Evolutionary conservation across 35 echinoderm and acorn worm species (phyloP).

Genomic region (Heliocidaris erythrogramma): DNA sequence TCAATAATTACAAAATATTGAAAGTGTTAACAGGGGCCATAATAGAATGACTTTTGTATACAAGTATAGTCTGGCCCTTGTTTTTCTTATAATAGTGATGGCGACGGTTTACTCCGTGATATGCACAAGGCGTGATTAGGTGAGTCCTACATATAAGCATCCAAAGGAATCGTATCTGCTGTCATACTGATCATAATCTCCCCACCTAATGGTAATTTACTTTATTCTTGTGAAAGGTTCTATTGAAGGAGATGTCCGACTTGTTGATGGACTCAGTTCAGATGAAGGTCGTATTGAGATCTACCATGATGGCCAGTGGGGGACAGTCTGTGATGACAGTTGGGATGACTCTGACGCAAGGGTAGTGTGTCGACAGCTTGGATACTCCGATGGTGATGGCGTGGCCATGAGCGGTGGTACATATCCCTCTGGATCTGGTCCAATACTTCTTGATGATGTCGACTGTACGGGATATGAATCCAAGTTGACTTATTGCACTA

Average conservation of each 20-base stretch:
- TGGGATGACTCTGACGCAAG: neutral
- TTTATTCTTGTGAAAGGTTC: neutral
- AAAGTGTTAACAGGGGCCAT: no score
- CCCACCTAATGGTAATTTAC: no score
- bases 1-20: no score
- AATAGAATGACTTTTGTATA: no score
- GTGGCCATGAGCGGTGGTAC: neutral
- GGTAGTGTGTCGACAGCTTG: conserved; percentile 1
- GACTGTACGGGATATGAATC: neutral
- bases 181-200: no score
- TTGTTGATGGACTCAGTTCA: neutral
- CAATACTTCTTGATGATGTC: neutral
- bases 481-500: neutral
- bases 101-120: no score
- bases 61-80: no score
- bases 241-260: neutral
- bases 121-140: no score
- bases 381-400: neutral
- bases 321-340: neutral
- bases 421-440: neutral
- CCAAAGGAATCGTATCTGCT: no score
- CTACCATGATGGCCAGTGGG: neutral
- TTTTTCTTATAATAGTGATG: no score
- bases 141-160: no score
- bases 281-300: neutral